Evolutionary conservation across 2,888 invertebrate species (phyloP).

Genomic region (Octodonta nipae): DNA sequence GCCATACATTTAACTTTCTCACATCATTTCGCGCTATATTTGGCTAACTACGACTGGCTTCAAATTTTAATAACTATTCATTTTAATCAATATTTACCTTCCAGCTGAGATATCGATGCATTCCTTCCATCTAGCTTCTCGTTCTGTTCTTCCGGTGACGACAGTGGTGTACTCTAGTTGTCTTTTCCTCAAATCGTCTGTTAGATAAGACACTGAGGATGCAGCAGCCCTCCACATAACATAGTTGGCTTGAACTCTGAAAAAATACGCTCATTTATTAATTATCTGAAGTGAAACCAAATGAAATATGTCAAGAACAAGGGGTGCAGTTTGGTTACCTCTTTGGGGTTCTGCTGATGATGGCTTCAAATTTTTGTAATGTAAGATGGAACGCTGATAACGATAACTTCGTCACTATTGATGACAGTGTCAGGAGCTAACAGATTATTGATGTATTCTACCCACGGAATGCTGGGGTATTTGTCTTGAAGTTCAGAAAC

Average conservation of each 20-base stretch:
- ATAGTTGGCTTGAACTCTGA: constrained; percentile 70
- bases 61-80: no score
- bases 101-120: constrained; percentile 69
- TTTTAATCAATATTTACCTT: constrained; percentile 42
- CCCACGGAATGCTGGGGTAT: constrained; percentile 68
- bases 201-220: constrained; percentile 67
- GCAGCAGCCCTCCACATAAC: constrained; percentile 83
- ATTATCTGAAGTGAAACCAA: no score
- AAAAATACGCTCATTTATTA: constrained; percentile 5
- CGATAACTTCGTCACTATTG: constrained; percentile 57
- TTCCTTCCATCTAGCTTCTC: constrained; percentile 84
- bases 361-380: constrained; percentile 55
- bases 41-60: no score
- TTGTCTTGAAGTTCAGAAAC: constrained; percentile 60
- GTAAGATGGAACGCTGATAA: constrained; percentile 75
- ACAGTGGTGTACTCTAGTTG: constrained; percentile 71
- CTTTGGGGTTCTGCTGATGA: constrained; percentile 43
- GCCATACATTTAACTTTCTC: no score
- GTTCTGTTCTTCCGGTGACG: constrained; percentile 69
- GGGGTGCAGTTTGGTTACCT: constrained; percentile 21
- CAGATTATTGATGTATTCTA: constrained; percentile 70
- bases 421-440: constrained; percentile 52
- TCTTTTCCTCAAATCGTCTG: constrained; percentile 60
- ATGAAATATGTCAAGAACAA: no score
- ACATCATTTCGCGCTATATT: no score